These are phyloP conservation scores for Pipa parva DNA, from an alignment of 2,113 vertebrate species.

Conservation along the genomic window DNA sequence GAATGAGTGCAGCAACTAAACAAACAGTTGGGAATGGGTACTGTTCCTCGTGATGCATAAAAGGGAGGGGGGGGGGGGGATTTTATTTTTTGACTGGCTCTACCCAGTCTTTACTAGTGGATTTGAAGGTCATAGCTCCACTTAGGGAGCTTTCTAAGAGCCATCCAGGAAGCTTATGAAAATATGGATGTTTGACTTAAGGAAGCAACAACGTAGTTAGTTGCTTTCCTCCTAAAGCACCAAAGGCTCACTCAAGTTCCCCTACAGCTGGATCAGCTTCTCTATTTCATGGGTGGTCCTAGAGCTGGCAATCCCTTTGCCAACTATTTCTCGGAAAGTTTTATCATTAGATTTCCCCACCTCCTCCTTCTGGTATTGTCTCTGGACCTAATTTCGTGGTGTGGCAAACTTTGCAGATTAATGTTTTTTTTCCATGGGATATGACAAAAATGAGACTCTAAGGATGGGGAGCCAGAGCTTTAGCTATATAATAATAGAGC, in stretches of 20 bases:
- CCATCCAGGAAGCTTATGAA: too few relatives aligned
- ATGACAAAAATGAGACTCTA: conserved; percentile 23
- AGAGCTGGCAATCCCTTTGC: conserved; percentile 2
- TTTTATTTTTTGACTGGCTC: too few relatives aligned
- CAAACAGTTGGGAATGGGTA: too few relatives aligned
- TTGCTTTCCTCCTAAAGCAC: not conserved
- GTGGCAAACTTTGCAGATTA: conserved; percentile 16
- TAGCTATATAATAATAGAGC: conserved; percentile 9
- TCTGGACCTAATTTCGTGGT: conserved; percentile 29
- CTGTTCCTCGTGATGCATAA: too few relatives aligned
- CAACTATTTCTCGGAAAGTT: conserved; percentile 30
- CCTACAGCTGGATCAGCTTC: not conserved
- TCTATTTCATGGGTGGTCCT: conserved; percentile 24
- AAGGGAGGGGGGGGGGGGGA: too few relatives aligned
- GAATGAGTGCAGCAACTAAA: too few relatives aligned
- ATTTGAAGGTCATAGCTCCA: too few relatives aligned
- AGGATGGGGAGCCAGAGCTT: conserved; percentile 10
- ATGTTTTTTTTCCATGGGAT: conserved; percentile 31
- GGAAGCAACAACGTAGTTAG: not conserved
- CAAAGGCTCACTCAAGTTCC: not conserved
- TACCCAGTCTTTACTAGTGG: too few relatives aligned
- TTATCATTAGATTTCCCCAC: conserved; percentile 8
- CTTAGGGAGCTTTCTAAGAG: too few relatives aligned
- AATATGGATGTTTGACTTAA: too few relatives aligned
- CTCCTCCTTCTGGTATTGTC: conserved; percentile 26